Evolutionary conservation across 2,888 invertebrate species (phyloP).

Genomic region (Brenthis ino): DNA sequence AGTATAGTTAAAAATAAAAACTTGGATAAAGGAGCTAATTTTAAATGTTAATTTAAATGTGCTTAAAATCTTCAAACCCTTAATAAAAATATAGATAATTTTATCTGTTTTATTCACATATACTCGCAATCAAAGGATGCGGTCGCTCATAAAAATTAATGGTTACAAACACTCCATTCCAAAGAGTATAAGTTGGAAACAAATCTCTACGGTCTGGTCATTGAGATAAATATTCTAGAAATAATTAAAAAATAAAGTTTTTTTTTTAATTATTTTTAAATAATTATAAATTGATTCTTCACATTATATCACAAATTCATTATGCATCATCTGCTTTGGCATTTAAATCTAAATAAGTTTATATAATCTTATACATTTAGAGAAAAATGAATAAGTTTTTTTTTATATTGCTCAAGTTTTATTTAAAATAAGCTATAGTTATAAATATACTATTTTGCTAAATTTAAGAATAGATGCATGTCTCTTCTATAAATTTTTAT

Average conservation of each 20-base stretch:
- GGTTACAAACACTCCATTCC: constrained; percentile 69
- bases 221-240: constrained; percentile 27
- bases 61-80: constrained; percentile 31
- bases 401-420: no score
- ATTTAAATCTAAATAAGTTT: no score
- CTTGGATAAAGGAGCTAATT: constrained; percentile 26
- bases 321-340: no score
- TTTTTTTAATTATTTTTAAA: not conserved
- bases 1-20: constrained; percentile 14
- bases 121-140: constrained; percentile 58
- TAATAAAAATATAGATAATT: constrained; percentile 39
- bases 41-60: constrained; percentile 31
- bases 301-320: no score
- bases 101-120: constrained; percentile 43
- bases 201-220: constrained; percentile 36
- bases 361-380: no score
- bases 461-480: constrained; percentile 1
- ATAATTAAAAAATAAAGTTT: not conserved
- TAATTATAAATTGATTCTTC: not conserved
- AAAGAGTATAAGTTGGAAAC: constrained; percentile 60
- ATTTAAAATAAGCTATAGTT: not conserved
- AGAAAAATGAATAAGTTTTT: no score
- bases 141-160: constrained; percentile 69
- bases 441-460: no score
- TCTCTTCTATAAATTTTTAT: constrained; percentile 40